Conservation (phyloP, 35 echinoderm and acorn worm species). For the Apostichopus californicus region DNA sequence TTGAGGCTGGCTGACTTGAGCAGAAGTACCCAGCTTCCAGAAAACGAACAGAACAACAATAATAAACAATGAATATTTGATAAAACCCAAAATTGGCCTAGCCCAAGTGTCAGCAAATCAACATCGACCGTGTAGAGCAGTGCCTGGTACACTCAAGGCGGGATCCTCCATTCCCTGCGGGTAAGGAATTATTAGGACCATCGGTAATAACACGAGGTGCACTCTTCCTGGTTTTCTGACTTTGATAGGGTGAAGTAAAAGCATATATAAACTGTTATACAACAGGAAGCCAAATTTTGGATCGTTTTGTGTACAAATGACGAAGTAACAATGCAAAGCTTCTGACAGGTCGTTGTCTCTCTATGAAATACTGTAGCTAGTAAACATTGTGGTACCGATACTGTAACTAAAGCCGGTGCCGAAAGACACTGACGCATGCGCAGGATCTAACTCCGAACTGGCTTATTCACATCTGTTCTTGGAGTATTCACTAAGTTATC, state of each 20-base stretch:
- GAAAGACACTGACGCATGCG: not conserved
- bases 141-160: too few species aligned
- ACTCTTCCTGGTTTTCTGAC: not conserved
- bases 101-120: too few species aligned
- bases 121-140: too few species aligned
- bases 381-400: too few species aligned
- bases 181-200: too few species aligned
- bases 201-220: not conserved
- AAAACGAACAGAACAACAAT: not conserved
- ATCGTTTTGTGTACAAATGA: too few species aligned
- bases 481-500: constrained; percentile 1
- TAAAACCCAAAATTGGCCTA: not conserved
- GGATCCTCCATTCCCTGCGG: too few species aligned
- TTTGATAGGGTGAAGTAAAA: not conserved
- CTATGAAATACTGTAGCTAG: too few species aligned
- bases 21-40: not conserved
- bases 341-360: too few species aligned
- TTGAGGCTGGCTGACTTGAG: not conserved
- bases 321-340: too few species aligned
- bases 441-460: constrained; percentile 1
- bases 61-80: constrained; percentile 16
- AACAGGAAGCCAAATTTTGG: not conserved
- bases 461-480: constrained; percentile 7
- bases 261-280: not conserved
- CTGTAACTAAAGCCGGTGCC: too few species aligned